These are phyloP conservation scores for Numida meleagris DNA, from an alignment of 2,113 vertebrate species.

Conservation along the genomic window DNA sequence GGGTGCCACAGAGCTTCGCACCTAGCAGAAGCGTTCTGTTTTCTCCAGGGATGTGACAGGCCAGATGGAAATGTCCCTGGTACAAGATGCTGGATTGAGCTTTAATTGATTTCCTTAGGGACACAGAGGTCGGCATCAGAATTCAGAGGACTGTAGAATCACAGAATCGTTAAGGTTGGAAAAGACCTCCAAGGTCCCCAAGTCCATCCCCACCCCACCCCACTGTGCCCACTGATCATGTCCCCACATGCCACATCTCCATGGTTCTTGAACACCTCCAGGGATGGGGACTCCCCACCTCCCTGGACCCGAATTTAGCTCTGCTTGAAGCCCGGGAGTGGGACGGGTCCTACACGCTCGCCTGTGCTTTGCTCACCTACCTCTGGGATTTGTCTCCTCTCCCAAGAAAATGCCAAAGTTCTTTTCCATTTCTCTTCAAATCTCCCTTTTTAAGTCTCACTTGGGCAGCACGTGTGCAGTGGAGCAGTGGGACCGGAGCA, in stretches of 20 bases:
- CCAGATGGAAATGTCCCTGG: background rate
- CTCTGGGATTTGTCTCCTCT: background rate
- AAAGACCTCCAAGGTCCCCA: background rate
- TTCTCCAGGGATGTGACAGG: background rate
- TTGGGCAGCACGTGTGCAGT: background rate
- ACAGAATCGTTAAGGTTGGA: background rate
- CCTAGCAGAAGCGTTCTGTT: background rate
- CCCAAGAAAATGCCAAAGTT: background rate
- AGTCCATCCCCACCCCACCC: too few species aligned
- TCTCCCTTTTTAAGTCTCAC: background rate
- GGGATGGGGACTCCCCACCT: background rate
- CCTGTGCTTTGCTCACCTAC: background rate
- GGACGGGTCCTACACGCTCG: background rate
- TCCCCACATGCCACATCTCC: background rate
- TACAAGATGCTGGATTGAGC: background rate
- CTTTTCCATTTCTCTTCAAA: background rate
- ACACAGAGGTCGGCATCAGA: background rate
- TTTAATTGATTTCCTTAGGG: background rate
- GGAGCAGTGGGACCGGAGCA: too few species aligned
- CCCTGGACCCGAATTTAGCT: background rate
- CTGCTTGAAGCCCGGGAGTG: background rate
- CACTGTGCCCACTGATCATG: background rate
- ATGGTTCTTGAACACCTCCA: background rate
- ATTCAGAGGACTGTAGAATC: background rate
- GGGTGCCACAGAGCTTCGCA: rapidly evolving